These are phyloP conservation scores for Plodia interpunctella DNA, from an alignment of 1,140 invertebrate genomes.

Conservation along the genomic window DNA sequence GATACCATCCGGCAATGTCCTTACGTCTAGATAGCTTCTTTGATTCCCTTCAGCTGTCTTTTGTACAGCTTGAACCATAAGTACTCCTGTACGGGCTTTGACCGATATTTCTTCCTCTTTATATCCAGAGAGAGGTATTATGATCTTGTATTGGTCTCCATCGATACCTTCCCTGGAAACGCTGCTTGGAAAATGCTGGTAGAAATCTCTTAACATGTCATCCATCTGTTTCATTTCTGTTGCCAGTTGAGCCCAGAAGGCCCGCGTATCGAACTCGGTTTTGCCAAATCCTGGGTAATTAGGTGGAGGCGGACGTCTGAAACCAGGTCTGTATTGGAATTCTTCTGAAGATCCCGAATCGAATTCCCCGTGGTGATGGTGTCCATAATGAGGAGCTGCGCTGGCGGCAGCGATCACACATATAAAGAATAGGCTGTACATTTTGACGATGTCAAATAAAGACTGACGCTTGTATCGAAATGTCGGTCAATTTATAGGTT, in stretches of 20 bases:
- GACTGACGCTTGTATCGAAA: slow-evolving; percentile 16
- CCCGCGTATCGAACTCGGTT: slow-evolving; percentile 34
- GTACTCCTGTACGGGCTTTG: slow-evolving; percentile 34
- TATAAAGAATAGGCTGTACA: slow-evolving; percentile 27
- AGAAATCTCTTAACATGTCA: slow-evolving; percentile 26
- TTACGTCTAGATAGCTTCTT: slow-evolving; percentile 33
- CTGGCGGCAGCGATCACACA: slow-evolving; percentile 24
- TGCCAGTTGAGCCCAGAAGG: slow-evolving; percentile 31
- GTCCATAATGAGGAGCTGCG: slow-evolving; percentile 27
- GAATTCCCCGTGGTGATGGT: slow-evolving; percentile 1
- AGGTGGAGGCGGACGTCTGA: slow-evolving; percentile 1
- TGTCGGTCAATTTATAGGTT: slow-evolving; percentile 26
- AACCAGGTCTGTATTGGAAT: not conserved
- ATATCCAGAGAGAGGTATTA: slow-evolving; percentile 27
- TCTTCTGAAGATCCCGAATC: slow-evolving; percentile 2
- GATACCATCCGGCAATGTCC: slow-evolving; percentile 29
- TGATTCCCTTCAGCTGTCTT: slow-evolving; percentile 18
- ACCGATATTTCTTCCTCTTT: slow-evolving; percentile 41
- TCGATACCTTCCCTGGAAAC: slow-evolving; percentile 30
- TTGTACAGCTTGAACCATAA: slow-evolving; percentile 42
- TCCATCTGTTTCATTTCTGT: slow-evolving; percentile 32
- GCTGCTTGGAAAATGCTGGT: slow-evolving; percentile 24
- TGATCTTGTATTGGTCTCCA: slow-evolving; percentile 34
- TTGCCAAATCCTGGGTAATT: slow-evolving; percentile 14
- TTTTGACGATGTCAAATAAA: slow-evolving; percentile 15